Evolutionary conservation across 2,888 invertebrate genomes (phyloP).

Genomic region (Hipparchia semele): DNA sequence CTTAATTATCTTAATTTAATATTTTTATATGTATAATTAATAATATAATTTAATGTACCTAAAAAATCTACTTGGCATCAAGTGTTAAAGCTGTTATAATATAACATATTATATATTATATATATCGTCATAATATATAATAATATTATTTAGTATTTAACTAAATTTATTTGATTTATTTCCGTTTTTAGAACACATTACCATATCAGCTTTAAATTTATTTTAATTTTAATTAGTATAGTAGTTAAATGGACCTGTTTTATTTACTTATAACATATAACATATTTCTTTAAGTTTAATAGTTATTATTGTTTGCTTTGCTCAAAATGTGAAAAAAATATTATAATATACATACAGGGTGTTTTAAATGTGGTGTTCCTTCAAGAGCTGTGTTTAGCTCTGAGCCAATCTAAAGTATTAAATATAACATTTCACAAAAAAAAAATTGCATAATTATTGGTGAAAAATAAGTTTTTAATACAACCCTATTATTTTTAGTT

Average conservation of each 20-base stretch:
- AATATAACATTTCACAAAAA: conserved; percentile 5
- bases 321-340: conserved; percentile 52
- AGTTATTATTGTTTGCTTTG: conserved; percentile 45
- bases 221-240: conserved; percentile 23
- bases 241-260: conserved; percentile 34
- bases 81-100: too few species aligned
- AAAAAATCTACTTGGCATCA: too few species aligned
- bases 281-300: conserved; percentile 5
- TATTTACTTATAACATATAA: conserved; percentile 18
- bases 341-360: conserved; percentile 58
- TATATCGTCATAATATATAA: neutral
- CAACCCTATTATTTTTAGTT: neutral
- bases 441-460: neutral
- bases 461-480: neutral
- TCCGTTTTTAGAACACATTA: conserved; percentile 51
- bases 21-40: neutral
- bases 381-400: conserved; percentile 38
- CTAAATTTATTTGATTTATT: conserved; percentile 22
- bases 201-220: conserved; percentile 64
- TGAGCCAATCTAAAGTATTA: conserved; percentile 43
- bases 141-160: conserved; percentile 12
- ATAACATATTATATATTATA: too few species aligned
- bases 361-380: conserved; percentile 47
- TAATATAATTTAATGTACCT: too few species aligned
- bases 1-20: neutral